Evolutionary conservation across 1,140 invertebrate species (phyloP), one percentile per base, ranked within the genome.

Genomic region (Diachasma alloeum): DNA sequence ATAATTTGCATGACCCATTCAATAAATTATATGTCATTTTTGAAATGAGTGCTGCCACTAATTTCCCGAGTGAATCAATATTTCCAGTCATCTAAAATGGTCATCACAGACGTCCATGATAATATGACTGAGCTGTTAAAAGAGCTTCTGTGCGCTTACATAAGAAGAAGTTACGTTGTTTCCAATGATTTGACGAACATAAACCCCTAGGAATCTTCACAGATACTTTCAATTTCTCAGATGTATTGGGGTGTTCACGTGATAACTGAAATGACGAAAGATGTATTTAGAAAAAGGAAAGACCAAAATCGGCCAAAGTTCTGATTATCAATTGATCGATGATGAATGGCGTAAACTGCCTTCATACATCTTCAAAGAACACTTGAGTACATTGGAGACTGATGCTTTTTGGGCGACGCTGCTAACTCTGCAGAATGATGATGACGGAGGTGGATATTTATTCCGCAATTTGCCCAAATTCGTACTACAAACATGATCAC

Each of bases 11-110:
- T 36, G 53, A 76, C 63, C 56, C 72, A 13, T 74, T 79, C 39
- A 44, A 46, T 3, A 71, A 76, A 24, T 1, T 76, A n/a, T 81
- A 74, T 68, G 80, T 67, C 48, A 5, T 80, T 80, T 69, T 71
- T 81, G 19, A 37, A 78, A 31, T 81, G 72, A 56, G 39, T 69
- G 42, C 67, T 81, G 15, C 76, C 80, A 36, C 79, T 77, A 24
- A 77, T 81, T 17, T 70, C 63, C 26, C 22, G 44, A 56, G 66
- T 75, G 11, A 80, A 78, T 77, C 31, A 74, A 53, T 68, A 67
- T 36, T 80, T 78, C 63, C 78, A 81, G 42, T 76, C 66, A 39
- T 67, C 75, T 19, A 78, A 77, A 73, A 39, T 69, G 15, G 68
- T 80, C 13, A 68, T 81, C 6, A 69, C 79, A 4, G 66, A 75